phyloP scores from a whole-genome alignment of 1,140 invertebrate genomes.

The Lethocerus indicus region DNA sequence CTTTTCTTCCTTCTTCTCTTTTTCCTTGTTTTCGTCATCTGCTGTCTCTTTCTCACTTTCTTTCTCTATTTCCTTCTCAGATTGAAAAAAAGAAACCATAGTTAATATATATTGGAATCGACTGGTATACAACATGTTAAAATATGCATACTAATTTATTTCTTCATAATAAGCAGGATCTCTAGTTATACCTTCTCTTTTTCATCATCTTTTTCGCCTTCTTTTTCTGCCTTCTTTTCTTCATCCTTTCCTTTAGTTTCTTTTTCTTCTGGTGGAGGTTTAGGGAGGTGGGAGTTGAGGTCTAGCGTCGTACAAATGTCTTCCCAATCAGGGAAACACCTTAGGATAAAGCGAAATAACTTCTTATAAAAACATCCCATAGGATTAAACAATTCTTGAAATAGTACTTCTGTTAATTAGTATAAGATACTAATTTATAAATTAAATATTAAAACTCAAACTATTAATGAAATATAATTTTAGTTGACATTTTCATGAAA shows the following conservation, averaged over 20 bases:
- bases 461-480: too few relatives aligned
- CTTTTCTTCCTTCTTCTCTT: slow-evolving; percentile 17
- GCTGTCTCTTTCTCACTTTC: slow-evolving; percentile 18
- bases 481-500: too few relatives aligned
- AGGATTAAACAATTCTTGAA: too few relatives aligned
- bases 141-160: too few relatives aligned
- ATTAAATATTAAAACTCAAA: too few relatives aligned
- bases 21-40: slow-evolving; percentile 18
- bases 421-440: too few relatives aligned
- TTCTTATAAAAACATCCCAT: too few relatives aligned
- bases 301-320: slow-evolving; percentile 68
- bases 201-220: slow-evolving; percentile 48
- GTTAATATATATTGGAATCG: not conserved
- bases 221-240: slow-evolving; percentile 44
- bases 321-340: slow-evolving; percentile 77
- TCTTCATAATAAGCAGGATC: not conserved
- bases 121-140: not conserved
- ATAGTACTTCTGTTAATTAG: too few relatives aligned
- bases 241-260: slow-evolving; percentile 53
- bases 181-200: slow-evolving; percentile 20
- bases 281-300: slow-evolving; percentile 64
- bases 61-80: slow-evolving; percentile 18
- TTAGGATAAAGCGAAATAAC: slow-evolving; percentile 9
- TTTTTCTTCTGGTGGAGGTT: slow-evolving; percentile 50
- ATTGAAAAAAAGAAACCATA: slow-evolving; percentile 16